phyloP scores from a whole-genome alignment of 64 coral and sea anemone species.

The Porites australiensis region DNA sequence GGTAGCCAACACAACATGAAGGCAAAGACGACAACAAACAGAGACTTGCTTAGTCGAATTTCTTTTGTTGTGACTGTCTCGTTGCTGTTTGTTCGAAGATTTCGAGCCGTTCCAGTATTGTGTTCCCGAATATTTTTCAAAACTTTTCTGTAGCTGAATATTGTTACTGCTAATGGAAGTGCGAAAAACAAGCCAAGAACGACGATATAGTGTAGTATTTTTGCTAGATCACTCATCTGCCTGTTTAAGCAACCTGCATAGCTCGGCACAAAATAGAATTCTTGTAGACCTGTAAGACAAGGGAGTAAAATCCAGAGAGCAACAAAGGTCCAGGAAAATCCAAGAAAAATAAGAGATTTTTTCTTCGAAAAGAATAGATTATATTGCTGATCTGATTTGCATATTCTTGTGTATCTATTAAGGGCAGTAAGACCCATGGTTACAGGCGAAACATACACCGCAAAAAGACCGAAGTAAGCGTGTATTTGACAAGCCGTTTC shows the following conservation, averaged over 20 bases:
- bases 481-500: neutral
- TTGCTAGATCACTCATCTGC: neutral
- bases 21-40: neutral
- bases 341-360: neutral
- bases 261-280: neutral
- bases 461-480: neutral
- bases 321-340: neutral
- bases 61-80: neutral
- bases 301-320: neutral
- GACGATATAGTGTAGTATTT: neutral
- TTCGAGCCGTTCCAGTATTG: neutral
- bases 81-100: neutral
- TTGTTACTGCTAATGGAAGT: slow-evolving; percentile 1
- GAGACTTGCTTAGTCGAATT: neutral
- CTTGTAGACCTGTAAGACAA: neutral
- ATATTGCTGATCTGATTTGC: neutral
- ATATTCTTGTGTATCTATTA: neutral
- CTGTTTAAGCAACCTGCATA: neutral
- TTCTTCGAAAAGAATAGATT: neutral
- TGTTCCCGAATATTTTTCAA: neutral
- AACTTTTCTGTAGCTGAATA: neutral
- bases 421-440: neutral
- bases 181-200: neutral
- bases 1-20: slow-evolving; percentile 12
- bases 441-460: neutral